Evolutionary conservation across 2,113 vertebrate species (phyloP).

Genomic region (Hirundichthys speculiger): DNA sequence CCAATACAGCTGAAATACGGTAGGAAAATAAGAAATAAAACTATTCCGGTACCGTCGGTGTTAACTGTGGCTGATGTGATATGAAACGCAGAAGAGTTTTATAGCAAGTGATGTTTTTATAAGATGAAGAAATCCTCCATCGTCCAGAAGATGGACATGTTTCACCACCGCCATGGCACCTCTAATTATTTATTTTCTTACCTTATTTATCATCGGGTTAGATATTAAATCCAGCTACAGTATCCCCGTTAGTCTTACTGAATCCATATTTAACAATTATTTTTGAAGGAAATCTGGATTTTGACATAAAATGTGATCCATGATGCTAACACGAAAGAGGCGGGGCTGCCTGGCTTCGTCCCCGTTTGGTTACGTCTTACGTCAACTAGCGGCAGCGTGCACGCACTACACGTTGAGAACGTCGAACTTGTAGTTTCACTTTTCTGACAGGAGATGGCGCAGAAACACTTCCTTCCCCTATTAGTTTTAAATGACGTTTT

Average conservation of each 20-base stretch:
- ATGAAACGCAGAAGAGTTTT: too few relatives aligned
- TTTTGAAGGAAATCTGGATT: conserved; percentile 2
- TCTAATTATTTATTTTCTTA: conserved; percentile 1
- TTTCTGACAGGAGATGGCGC: conserved; percentile 42
- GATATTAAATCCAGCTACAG: neutral
- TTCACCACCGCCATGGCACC: too few relatives aligned
- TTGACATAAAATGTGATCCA: neutral
- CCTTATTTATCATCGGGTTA: conserved; percentile 20
- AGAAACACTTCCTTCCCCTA: neutral
- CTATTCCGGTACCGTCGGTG: too few relatives aligned
- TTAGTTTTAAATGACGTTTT: neutral
- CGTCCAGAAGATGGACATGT: too few relatives aligned
- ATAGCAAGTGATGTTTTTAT: too few relatives aligned
- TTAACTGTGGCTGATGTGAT: too few relatives aligned
- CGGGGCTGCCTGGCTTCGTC: neutral
- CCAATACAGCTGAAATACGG: neutral
- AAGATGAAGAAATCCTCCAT: too few relatives aligned
- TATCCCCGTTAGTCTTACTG: neutral
- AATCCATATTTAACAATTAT: neutral
- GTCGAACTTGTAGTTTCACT: neutral
- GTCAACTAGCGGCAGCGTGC: neutral
- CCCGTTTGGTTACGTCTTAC: conserved; percentile 22
- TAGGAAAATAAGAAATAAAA: too few relatives aligned
- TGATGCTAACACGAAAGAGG: conserved; percentile 1
- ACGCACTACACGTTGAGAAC: neutral